Base-by-base conservation (phyloP, 2,888 invertebrate genomes). In the Zele albiditarsus region DNA sequence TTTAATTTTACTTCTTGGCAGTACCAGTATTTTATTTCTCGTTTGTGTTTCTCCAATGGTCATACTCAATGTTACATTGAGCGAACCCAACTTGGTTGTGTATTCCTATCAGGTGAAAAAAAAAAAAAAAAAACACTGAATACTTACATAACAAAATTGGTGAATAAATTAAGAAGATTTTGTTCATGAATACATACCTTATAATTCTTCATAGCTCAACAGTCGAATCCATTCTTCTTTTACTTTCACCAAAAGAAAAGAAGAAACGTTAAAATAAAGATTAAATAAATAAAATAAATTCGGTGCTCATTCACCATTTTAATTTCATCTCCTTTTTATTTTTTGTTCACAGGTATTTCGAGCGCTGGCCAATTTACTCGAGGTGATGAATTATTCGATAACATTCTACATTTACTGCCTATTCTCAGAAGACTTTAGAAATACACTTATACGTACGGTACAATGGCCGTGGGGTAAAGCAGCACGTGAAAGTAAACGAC, bases 351-450 rank as follows among this genome's bases (percentile, higher is more conserved):
- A 93, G 93, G 92, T 94, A 60, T 94, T 94, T 84, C 92, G 94
- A 20, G 93, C 94, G 0, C 87, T 94, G 67, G 94, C 94, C 73
- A 95, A 95, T 89, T 90, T 95, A 42, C 89, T 95, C 85, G 95
- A 95, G 90, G 91, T 95, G 66, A 92, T 93, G 80, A 95, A 95
- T 89, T 95, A 95, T 88, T 94, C 95, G 42, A 92, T 94, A 78
- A 95, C 95, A 49, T 95, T 95, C 90, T 94, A 95, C 88, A 94
- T 95, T 77, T 95, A 95, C 89, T 95, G 94, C 86, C 91, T 94
- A 76, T 94, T 95, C 88, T 94, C 94, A 79, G 93, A 94, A 83
- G 94, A 95, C 84, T 95, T 95, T 87, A 92, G 95, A 46, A 93
- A 92, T 83, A 95, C 94, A 0, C 89, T 94, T 78, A 88, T 93